Percentiles rank a stretch among this genome's conserved stretches.
Evolutionary conservation across 1,140 invertebrate species (phyloP).

Genomic region (Wiebesia pumilae): DNA sequence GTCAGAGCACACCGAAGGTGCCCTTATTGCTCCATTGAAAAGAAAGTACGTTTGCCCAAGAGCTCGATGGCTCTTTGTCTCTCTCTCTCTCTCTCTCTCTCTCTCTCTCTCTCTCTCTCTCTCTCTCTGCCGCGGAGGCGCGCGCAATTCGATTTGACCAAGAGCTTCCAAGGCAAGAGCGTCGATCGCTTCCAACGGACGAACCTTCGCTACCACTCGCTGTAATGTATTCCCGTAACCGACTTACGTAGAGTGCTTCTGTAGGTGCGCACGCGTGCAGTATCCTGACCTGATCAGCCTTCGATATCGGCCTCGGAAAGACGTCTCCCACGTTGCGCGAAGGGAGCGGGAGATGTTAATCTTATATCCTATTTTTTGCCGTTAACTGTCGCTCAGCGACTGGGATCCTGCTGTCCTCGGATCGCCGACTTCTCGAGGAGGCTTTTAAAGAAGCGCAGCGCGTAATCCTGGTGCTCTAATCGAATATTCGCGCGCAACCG

Average conservation of each 20-base stretch:
- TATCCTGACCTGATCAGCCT: neutral
- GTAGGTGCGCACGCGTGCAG: neutral
- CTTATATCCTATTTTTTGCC: slow-evolving; percentile 44
- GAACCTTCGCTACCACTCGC: no score
- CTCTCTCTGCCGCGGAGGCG: no score
- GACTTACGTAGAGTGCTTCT: neutral
- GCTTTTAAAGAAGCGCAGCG: neutral
- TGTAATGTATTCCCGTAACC: neutral
- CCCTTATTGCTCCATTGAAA: no score
- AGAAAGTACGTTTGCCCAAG: no score
- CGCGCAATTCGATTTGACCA: no score
- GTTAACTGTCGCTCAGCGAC: neutral
- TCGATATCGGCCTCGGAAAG: neutral
- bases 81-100: no score
- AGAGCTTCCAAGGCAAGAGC: no score
- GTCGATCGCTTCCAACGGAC: no score
- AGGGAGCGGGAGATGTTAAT: slow-evolving; percentile 17
- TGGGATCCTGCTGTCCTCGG: neutral
- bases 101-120: no score
- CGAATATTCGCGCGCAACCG: neutral
- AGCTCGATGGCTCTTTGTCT: no score
- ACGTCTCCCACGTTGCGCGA: neutral
- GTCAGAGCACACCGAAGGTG: no score
- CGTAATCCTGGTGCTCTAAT: neutral
- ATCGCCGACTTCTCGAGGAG: slow-evolving; percentile 12